Conservation (phyloP, 1,140 invertebrate species). For the Pseudomyrmex pallidus region DNA sequence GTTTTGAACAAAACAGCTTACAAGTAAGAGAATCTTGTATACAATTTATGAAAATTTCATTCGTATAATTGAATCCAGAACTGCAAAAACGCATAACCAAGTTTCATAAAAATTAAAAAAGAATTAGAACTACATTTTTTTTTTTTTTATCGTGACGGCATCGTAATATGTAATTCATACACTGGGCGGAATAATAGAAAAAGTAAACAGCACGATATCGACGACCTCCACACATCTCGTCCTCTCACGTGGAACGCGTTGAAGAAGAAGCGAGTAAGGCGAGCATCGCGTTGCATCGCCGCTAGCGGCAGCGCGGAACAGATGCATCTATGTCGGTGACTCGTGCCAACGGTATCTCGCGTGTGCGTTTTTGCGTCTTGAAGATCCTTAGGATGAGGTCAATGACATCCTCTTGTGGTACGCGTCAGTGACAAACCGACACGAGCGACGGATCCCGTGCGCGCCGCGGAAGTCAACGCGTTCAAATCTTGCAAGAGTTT, state of each 20-base stretch:
- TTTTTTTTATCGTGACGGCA: constrained; percentile 34
- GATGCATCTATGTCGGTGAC: constrained; percentile 74
- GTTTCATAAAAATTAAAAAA: background rate
- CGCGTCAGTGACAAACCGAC: constrained; percentile 31
- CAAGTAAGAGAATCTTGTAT: too few species aligned
- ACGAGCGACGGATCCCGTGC: background rate
- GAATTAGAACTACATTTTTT: background rate
- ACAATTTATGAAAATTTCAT: too few species aligned
- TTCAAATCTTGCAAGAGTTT: background rate
- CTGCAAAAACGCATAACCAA: background rate
- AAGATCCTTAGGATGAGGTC: constrained; percentile 78
- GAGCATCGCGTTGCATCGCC: constrained; percentile 44
- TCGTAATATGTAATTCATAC: constrained; percentile 58
- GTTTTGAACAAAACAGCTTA: too few species aligned
- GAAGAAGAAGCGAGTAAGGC: constrained; percentile 54
- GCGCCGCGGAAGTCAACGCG: background rate
- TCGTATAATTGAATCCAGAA: background rate
- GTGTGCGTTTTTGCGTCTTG: constrained; percentile 83
- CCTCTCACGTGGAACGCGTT: constrained; percentile 59
- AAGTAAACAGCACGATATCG: constrained; percentile 50
- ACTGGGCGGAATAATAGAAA: constrained; percentile 58
- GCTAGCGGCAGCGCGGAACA: constrained; percentile 59
- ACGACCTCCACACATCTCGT: constrained; percentile 54
- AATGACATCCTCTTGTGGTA: constrained; percentile 69
- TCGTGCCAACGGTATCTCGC: constrained; percentile 82